Conservation (phyloP, 2,113 vertebrate genomes). For the Benitochromis conjunctus region DNA sequence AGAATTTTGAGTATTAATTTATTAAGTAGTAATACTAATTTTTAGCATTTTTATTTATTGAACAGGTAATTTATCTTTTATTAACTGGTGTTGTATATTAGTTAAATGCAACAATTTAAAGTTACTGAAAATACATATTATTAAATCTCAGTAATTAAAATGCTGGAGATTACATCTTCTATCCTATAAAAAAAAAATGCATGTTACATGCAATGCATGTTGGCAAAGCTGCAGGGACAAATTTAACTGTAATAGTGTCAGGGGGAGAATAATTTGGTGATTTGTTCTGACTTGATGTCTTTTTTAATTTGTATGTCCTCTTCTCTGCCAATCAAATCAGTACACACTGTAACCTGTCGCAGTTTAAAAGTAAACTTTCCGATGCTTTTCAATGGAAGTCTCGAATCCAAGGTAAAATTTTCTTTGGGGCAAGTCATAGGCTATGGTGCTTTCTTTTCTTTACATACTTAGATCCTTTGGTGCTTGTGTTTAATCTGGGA, state of each 20-base stretch:
- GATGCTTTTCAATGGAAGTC: not conserved
- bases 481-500: too few relatives aligned
- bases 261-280: not conserved
- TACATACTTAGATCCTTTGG: too few relatives aligned
- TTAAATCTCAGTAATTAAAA: not conserved
- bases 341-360: not conserved
- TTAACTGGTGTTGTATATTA: not conserved
- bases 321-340: too few relatives aligned
- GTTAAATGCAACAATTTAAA: not conserved
- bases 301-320: too few relatives aligned
- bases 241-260: not conserved
- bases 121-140: not conserved
- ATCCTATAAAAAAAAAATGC: not conserved
- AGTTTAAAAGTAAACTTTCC: not conserved
- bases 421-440: not conserved
- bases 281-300: too few relatives aligned
- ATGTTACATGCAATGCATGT: not conserved
- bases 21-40: not conserved
- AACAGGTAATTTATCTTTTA: not conserved
- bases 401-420: not conserved
- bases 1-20: not conserved
- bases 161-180: not conserved
- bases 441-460: not conserved
- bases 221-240: not conserved
- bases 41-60: not conserved